phyloP scores from a whole-genome alignment of 2,113 vertebrate genomes.

The Piprites chloris region DNA sequence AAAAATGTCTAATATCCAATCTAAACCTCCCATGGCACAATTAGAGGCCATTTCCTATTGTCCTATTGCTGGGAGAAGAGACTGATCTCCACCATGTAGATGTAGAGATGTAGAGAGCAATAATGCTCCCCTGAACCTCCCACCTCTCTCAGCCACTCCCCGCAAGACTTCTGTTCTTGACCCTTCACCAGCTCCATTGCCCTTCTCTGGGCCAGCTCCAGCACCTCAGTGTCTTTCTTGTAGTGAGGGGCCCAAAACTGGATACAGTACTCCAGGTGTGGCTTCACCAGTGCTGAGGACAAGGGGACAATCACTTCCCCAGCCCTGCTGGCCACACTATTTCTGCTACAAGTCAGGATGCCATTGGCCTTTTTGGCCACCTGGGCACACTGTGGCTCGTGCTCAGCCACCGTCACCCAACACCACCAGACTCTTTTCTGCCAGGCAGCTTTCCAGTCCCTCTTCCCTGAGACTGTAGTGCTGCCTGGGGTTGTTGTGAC shows the following conservation, averaged over 20 bases:
- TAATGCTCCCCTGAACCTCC: neutral
- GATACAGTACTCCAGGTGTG: fast-evolving
- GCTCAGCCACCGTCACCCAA: neutral
- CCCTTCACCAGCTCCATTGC: fast-evolving
- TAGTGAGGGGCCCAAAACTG: neutral
- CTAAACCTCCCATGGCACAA: fast-evolving
- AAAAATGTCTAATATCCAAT: neutral
- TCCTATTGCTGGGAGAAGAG: neutral
- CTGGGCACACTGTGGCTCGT: neutral
- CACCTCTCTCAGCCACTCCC: neutral
- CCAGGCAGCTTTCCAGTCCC: neutral
- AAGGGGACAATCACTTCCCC: neutral
- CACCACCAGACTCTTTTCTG: neutral
- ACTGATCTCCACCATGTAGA: fast-evolving
- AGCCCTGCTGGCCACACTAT: neutral
- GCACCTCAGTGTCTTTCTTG: neutral
- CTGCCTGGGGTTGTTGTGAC: fast-evolving
- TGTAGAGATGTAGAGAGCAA: neutral
- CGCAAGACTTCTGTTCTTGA: neutral
- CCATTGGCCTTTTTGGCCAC: neutral
- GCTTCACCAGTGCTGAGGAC: neutral
- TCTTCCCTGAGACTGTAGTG: neutral
- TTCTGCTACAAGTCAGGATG: neutral
- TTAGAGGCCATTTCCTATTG: neutral
- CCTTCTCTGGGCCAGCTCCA: neutral